Conservation (phyloP, 2,888 invertebrate genomes). For the Pammene fasciana region DNA sequence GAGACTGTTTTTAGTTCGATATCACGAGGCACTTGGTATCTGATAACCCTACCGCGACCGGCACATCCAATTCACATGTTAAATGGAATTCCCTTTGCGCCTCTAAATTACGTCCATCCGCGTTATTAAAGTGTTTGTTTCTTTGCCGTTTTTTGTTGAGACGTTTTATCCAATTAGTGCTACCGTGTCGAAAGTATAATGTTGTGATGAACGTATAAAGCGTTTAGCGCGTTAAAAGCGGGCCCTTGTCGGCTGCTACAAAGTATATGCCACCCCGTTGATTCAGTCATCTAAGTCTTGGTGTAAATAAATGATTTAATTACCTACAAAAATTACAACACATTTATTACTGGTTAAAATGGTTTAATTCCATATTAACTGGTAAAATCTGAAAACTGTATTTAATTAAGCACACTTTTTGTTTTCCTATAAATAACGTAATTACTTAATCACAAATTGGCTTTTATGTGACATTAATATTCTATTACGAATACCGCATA, state of each 20-base stretch:
- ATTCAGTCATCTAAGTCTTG: slow-evolving; percentile 17
- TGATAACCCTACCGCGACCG: slow-evolving; percentile 62
- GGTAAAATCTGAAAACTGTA: too few species aligned
- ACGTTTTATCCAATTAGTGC: slow-evolving; percentile 82
- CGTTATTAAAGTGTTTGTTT: slow-evolving; percentile 82
- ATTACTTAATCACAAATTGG: too few species aligned
- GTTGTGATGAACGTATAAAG: slow-evolving; percentile 74
- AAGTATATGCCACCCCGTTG: slow-evolving; percentile 46
- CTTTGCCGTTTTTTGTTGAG: slow-evolving; percentile 75
- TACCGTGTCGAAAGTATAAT: slow-evolving; percentile 84
- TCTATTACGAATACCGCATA: too few species aligned
- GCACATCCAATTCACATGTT: slow-evolving; percentile 82
- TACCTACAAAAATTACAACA: background rate
- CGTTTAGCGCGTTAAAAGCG: slow-evolving; percentile 77
- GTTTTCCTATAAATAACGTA: too few species aligned
- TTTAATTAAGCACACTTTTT: too few species aligned
- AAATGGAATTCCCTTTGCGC: slow-evolving; percentile 81
- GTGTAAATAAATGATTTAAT: slow-evolving; percentile 18
- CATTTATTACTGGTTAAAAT: too few species aligned
- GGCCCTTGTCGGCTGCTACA: slow-evolving; percentile 65
- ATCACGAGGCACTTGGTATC: slow-evolving; percentile 29
- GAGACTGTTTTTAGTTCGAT: background rate
- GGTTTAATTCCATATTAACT: too few species aligned
- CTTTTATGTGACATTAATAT: too few species aligned
- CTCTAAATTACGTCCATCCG: slow-evolving; percentile 73